Conservation (phyloP, 35 echinoderm and acorn worm genomes). For the Apostichopus parvimensis region DNA sequence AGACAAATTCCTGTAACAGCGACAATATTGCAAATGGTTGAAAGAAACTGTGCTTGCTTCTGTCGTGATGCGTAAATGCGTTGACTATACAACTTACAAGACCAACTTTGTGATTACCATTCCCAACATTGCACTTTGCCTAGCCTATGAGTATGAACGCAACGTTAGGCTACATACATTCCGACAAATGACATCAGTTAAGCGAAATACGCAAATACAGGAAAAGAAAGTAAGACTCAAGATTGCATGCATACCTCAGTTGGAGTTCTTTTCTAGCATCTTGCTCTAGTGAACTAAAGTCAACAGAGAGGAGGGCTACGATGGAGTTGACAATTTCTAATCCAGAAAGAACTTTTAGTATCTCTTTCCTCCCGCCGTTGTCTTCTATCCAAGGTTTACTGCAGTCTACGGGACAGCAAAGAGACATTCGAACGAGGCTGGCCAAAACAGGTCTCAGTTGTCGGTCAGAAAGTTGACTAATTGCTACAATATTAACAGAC, state of each 20-base stretch:
- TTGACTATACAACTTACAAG: no score
- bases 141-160: no score
- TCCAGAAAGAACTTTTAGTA: slow-evolving; percentile 84
- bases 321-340: slow-evolving; percentile 97
- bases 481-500: slow-evolving; percentile 78
- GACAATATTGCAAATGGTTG: no score
- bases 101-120: no score
- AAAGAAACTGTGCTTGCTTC: no score
- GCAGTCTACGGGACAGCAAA: slow-evolving; percentile 87
- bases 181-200: neutral
- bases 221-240: neutral
- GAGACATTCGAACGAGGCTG: slow-evolving; percentile 92
- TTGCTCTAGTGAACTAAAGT: slow-evolving; percentile 93
- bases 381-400: slow-evolving; percentile 89
- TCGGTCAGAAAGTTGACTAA: slow-evolving; percentile 72
- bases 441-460: slow-evolving; percentile 83
- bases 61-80: no score
- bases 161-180: no score
- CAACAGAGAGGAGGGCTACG: slow-evolving; percentile 90
- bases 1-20: no score
- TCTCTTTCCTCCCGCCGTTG: slow-evolving; percentile 75
- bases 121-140: no score
- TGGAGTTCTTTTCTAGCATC: slow-evolving; percentile 92
- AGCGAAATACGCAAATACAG: neutral
- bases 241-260: slow-evolving; percentile 63